A percentile compares a stretch with the other conserved stretches of the same genome.
Evolutionary conservation across 2,113 vertebrate genomes (phyloP).

Genomic region (Amia ocellicauda): DNA sequence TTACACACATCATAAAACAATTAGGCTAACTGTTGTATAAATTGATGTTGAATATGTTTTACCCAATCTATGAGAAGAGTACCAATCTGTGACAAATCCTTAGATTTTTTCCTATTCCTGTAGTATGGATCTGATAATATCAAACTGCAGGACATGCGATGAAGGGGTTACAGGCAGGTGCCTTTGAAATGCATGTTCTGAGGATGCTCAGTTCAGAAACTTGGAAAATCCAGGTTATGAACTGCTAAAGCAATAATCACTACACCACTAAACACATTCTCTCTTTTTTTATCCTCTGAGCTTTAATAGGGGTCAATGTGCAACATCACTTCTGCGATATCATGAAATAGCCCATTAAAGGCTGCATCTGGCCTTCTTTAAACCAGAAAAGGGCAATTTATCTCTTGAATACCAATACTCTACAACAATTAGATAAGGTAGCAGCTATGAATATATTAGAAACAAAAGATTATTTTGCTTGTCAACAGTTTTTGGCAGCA

Average conservation of each 20-base stretch:
- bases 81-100: too few relatives aligned
- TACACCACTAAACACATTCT: slow-evolving; percentile 52
- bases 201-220: slow-evolving; percentile 38
- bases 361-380: slow-evolving; percentile 27
- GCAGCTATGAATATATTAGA: background rate
- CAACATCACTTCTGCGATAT: slow-evolving; percentile 29
- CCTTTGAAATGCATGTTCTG: slow-evolving; percentile 40
- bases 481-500: background rate
- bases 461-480: slow-evolving; percentile 1
- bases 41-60: too few relatives aligned
- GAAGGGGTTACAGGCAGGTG: too few relatives aligned
- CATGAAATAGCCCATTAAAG: slow-evolving; percentile 43
- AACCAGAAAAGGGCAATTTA: background rate
- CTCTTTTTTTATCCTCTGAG: slow-evolving; percentile 48
- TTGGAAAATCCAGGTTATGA: slow-evolving; percentile 31
- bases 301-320: slow-evolving; percentile 63
- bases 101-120: too few relatives aligned
- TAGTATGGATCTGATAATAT: too few relatives aligned
- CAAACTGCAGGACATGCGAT: too few relatives aligned
- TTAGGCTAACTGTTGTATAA: too few relatives aligned
- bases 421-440: background rate
- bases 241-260: slow-evolving; percentile 42
- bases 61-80: too few relatives aligned
- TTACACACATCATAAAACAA: too few relatives aligned
- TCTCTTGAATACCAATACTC: slow-evolving; percentile 29